Evolutionary conservation across 2,113 vertebrate genomes (phyloP), one percentile per base, ranked within the genome.

Genomic region (Petroica traversi): DNA sequence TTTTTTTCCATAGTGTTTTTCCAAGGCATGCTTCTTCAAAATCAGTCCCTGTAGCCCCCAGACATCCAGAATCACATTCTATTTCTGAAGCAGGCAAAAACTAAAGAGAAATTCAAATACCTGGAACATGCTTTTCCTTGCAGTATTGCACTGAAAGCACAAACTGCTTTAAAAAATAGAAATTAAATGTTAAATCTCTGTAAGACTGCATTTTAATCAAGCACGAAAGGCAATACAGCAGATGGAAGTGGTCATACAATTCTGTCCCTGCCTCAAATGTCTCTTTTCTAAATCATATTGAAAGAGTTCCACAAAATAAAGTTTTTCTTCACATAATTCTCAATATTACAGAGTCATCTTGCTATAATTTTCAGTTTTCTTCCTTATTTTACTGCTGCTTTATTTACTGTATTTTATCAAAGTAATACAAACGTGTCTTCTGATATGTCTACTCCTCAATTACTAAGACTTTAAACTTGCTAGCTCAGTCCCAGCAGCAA

Each of bases 271-370:
- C 41, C 40, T 26, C 22, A 40, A 52, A 66, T 8, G 24, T 31
- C 52, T 72, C 14, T 54, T 38, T 85, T 28, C 38, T 11, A 78
- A 79, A 75, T 14, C 23, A 34, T 22, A 33, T 5, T 57, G 63
- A 73, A 89, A 69, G 11, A 28, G 13, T 62, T 58, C 41, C 31
- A 7, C n/a, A 0, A 4, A 0, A 12, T 4, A 36, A 13, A 8
- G 3, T 14, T 59, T 34, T 71, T 33, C 29, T 68, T 51, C 48
- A 31, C 36, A 7, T 64, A 52, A 85, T 58, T 69, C 49, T 54
- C 62, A 41, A 14, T 41, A n/a, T 26, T 76, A 64, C 33, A 41
- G 41, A 58, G 14, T 25, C 20, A 51, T 41, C 57, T 57, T 29
- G 52, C 33, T 52, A 66, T 54, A 2, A 12, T 54, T 89, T 73